A percentile compares a stretch with the other conserved stretches of the same genome.
Conservation (phyloP, 2,888 invertebrate genomes). For the Cantharis rustica region DNA sequence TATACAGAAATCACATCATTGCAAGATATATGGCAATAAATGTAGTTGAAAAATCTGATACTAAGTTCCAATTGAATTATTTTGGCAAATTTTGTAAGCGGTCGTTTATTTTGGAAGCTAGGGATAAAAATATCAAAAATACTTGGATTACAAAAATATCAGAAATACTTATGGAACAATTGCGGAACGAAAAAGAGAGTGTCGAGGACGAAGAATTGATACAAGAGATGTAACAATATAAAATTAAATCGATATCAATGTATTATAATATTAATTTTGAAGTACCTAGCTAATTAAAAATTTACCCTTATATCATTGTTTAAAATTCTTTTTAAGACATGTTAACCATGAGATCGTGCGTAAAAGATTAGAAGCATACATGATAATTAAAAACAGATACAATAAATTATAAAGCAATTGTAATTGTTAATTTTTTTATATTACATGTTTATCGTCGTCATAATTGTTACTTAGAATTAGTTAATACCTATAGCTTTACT, state of each 20-base stretch:
- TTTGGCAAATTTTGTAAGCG: constrained; percentile 8
- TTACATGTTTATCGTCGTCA: too few relatives aligned
- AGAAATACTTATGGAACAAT: constrained; percentile 21
- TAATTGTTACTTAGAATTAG: too few relatives aligned
- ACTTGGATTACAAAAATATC: constrained; percentile 15
- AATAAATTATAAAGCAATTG: too few relatives aligned
- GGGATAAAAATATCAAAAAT: constrained; percentile 8
- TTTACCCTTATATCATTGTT: not conserved
- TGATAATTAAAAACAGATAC: too few relatives aligned
- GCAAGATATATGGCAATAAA: not conserved
- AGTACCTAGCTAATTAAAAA: not conserved
- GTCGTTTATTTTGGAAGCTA: constrained; percentile 7
- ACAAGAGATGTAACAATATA: not conserved
- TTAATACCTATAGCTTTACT: too few relatives aligned
- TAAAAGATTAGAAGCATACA: not conserved
- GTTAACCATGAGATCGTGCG: not conserved
- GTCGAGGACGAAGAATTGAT: not conserved
- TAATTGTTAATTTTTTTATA: too few relatives aligned
- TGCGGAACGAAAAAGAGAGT: constrained; percentile 11
- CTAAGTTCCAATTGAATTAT: not conserved
- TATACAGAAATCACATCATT: constrained; percentile 10
- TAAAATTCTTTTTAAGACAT: not conserved
- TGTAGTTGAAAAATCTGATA: not conserved
- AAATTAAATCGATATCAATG: not conserved
- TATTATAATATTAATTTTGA: not conserved